These are phyloP conservation scores for Scomber japonicus DNA, from an alignment of 2,113 vertebrate genomes.

Conservation along the genomic window DNA sequence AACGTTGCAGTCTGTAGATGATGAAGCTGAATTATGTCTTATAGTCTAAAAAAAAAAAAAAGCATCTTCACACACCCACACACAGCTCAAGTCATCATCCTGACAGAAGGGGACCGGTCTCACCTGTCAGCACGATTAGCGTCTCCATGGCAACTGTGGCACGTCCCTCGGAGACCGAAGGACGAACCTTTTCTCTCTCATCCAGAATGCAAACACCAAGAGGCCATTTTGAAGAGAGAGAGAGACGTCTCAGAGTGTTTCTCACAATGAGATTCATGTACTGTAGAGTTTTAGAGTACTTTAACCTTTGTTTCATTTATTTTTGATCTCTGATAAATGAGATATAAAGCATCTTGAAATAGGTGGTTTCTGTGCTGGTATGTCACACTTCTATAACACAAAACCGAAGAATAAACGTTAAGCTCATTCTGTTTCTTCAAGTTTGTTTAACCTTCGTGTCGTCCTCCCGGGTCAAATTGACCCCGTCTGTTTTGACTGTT, in stretches of 20 bases:
- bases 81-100: background rate
- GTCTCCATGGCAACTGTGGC: constrained; percentile 51
- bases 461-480: too few relatives aligned
- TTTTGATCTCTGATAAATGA: too few relatives aligned
- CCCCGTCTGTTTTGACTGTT: too few relatives aligned
- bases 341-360: too few relatives aligned
- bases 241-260: background rate
- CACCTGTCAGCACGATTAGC: constrained; percentile 48
- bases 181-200: constrained; percentile 3
- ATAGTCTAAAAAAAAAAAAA: background rate
- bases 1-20: too few relatives aligned
- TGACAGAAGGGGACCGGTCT: constrained; percentile 37
- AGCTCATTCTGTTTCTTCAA: too few relatives aligned
- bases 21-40: background rate
- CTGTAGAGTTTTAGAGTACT: too few relatives aligned
- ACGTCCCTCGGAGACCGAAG: background rate
- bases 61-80: constrained; percentile 12
- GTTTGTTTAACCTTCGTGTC: too few relatives aligned
- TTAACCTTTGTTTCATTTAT: too few relatives aligned
- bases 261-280: background rate
- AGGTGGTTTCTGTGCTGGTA: too few relatives aligned
- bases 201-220: background rate
- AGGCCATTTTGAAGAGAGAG: constrained; percentile 7
- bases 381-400: too few relatives aligned
- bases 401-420: too few relatives aligned